Evolutionary conservation across 2,797 vertebrate species (phyloP), one percentile per base, ranked within the genome.

Genomic region (Poeciliopsis presidionis): DNA sequence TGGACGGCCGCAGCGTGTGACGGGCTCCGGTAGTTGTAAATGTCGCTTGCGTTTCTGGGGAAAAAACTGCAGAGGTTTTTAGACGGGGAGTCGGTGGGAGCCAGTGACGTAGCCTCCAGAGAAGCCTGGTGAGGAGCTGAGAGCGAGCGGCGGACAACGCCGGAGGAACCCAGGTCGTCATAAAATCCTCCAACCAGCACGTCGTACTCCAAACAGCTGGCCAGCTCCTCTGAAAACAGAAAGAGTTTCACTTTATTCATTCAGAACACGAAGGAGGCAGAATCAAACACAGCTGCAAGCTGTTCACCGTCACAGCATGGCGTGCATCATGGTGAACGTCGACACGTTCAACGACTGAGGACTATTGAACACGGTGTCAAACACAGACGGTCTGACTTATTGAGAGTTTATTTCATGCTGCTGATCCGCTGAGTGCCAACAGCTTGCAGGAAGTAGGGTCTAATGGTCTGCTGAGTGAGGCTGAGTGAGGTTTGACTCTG

Each of bases 1-100:
- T 98, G 97, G 76, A 97, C 95, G 0, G 96, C 97, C 57, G 97
- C 96, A 0, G 97, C 96, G 0, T 98, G 97, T 69, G 98, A 96
- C 0, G 97, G 98, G 76, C 97, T 98, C 2, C 97, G 97, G 82
- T 98, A 98, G 72, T 96, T 95, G 87, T 96, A 98, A 20, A 98
- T 84, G 0, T 98, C 97, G 1, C 87, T 96, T 81, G 96, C 95
- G 0, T 97, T 98, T 90, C 95, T 96, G 83, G 96, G 96, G 86
- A 98, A 95, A 83, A 97, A 94, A 90, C 97, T 97, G 1, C 96
- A 97, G 86, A 97, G 96, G 88, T 95, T 98, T 91, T 96, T 98
- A 41, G 96, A 96, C 61, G 96, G 94, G 45, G 96, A 91, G 43
- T 96, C 93, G 84, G 96, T 96, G 83, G 94, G 88, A 41, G 39